phyloP scores from a whole-genome alignment of 1,140 invertebrate species.

The Acromyrmex heyeri region DNA sequence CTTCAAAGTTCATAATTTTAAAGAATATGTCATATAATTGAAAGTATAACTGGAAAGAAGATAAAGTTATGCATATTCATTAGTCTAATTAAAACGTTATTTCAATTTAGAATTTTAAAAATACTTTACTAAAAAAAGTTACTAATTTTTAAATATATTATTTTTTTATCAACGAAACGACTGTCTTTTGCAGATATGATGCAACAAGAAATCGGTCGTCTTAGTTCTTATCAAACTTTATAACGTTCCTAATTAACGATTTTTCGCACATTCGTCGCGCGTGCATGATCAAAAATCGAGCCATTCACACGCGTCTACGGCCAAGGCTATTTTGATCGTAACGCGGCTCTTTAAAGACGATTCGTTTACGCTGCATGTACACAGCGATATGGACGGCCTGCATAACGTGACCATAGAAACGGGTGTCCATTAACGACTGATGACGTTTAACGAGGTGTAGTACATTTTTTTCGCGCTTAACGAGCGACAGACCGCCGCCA shows the following conservation, averaged over 20 bases:
- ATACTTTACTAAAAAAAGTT: too few relatives aligned
- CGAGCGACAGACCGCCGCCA: neutral
- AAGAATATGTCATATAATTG: too few relatives aligned
- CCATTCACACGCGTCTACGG: conserved; percentile 38
- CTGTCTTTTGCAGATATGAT: neutral
- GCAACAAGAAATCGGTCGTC: neutral
- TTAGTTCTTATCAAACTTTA: neutral
- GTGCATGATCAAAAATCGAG: conserved; percentile 19
- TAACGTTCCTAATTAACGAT: conserved; percentile 27
- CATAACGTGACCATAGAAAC: conserved; percentile 10
- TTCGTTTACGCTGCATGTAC: conserved; percentile 34
- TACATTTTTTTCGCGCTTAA: conserved; percentile 22
- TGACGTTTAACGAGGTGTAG: conserved; percentile 45
- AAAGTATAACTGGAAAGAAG: too few relatives aligned
- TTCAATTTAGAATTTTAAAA: too few relatives aligned
- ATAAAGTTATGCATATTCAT: too few relatives aligned
- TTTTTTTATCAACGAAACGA: too few relatives aligned
- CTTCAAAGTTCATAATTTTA: too few relatives aligned
- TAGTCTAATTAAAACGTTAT: too few relatives aligned
- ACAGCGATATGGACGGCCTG: neutral
- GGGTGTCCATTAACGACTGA: conserved; percentile 41
- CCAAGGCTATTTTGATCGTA: conserved; percentile 39
- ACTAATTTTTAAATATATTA: too few relatives aligned
- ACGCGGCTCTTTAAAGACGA: conserved; percentile 43
- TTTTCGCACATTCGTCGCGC: neutral